A percentile compares a stretch with the other conserved stretches of the same genome.
Evolutionary conservation across 2,888 invertebrate genomes (phyloP).

Genomic region (Agriopis leucophaearia): DNA sequence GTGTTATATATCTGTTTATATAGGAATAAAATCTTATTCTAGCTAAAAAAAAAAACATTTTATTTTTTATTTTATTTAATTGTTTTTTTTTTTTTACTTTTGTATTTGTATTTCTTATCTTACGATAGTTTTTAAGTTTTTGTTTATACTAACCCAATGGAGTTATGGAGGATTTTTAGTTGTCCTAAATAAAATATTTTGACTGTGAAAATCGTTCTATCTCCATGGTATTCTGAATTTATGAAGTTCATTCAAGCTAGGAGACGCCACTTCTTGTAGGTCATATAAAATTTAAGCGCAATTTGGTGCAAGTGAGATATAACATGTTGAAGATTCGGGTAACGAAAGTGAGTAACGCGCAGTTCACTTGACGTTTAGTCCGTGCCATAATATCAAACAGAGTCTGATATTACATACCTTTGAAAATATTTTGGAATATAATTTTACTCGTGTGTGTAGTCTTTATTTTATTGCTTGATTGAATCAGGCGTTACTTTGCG

Average conservation of each 20-base stretch:
- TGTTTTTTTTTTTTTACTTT: too few relatives aligned
- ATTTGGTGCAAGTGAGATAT: constrained; percentile 4
- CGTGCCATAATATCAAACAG: background rate
- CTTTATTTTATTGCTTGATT: background rate
- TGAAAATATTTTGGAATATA: background rate
- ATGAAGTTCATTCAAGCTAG: background rate
- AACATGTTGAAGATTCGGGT: background rate
- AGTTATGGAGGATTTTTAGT: too few relatives aligned
- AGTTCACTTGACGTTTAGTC: background rate
- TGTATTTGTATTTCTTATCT: too few relatives aligned
- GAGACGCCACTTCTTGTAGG: background rate
- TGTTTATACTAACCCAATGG: too few relatives aligned
- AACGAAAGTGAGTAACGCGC: background rate
- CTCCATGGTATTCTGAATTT: background rate
- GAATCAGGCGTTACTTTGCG: too few relatives aligned
- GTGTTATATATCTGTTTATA: too few relatives aligned
- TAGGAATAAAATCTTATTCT: too few relatives aligned
- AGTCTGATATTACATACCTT: background rate
- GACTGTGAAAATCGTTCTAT: too few relatives aligned
- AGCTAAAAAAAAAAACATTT: too few relatives aligned
- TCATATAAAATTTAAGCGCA: constrained; percentile 21
- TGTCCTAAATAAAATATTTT: too few relatives aligned
- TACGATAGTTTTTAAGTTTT: too few relatives aligned
- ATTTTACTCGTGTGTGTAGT: background rate
- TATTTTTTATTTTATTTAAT: too few relatives aligned